phyloP scores from a whole-genome alignment of 2,113 vertebrate species.

The Onychostruthus taczanowskii region DNA sequence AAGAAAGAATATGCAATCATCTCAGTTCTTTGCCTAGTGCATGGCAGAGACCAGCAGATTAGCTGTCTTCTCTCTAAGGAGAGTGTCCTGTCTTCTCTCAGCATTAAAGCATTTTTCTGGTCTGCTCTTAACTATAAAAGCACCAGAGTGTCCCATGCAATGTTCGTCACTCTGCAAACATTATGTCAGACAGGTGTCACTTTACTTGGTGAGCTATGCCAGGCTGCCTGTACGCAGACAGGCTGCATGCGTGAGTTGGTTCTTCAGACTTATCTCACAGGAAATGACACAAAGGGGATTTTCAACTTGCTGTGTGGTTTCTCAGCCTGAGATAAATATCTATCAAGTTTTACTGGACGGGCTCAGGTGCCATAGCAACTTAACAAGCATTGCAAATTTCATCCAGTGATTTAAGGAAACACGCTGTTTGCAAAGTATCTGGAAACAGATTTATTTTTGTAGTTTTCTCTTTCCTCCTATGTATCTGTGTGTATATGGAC shows the following conservation, averaged over 20 bases:
- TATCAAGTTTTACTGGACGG: neutral
- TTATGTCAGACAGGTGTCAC: constrained; percentile 48
- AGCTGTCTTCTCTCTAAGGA: neutral
- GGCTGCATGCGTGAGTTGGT: neutral
- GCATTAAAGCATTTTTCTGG: neutral
- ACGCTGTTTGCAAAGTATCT: neutral
- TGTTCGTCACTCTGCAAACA: neutral
- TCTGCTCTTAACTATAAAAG: neutral
- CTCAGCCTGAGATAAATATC: constrained; percentile 14
- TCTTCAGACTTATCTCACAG: constrained; percentile 51
- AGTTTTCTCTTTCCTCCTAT: neutral
- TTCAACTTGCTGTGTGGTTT: constrained; percentile 53
- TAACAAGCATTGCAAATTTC: neutral
- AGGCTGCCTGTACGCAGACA: neutral
- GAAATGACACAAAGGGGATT: constrained; percentile 63
- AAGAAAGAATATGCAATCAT: neutral
- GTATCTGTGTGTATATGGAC: neutral
- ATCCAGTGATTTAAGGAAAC: neutral
- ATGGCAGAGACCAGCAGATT: neutral
- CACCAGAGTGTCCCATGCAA: neutral
- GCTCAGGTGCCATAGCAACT: constrained; percentile 3
- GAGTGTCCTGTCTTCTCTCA: neutral
- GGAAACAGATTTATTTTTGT: neutral
- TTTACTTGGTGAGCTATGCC: neutral
- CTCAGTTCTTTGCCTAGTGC: neutral